Evolutionary conservation across 2,888 invertebrate species (phyloP), one percentile per base, ranked within the genome.

Genomic region (Chymomyza amoena): DNA sequence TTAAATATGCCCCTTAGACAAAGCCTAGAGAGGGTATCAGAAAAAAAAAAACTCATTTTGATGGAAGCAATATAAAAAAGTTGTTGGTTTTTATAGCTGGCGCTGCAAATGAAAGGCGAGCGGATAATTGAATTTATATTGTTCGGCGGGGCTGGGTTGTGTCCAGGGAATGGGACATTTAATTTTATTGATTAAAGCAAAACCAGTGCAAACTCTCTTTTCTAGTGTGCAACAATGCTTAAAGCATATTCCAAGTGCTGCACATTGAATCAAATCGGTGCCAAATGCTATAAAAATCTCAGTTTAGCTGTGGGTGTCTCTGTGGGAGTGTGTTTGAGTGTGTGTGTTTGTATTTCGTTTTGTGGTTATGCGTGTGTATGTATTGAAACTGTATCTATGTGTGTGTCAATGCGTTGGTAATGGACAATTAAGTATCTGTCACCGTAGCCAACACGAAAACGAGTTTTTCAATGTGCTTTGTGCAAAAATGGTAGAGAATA

Each of bases 361-460:
- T 18, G 54, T 54, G 54, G 28, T 16, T 36, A n/a, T 60, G 45
- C 20, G 68, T 66, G 56, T 62, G 54, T 67, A 39, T 54, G 56
- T 61, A 65, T 62, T 6, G 20, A 32, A 25, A 4, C 25, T 52
- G 63, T 68, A 20, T 59, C 20, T 69, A 64, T 52, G 64, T 66
- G 51, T 59, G 15, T n/a, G 66, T 61, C 62, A 63, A 75, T 84
- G 81, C 73, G 78, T 68, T 76, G 70, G 84, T 84, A 84, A 84
- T 84, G 85, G 84, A 84, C 85, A 85, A 84, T 85, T 80, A 85
- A 84, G 84, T 85, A 75, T 71, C 79, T 82, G 81, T 82, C 84
- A 76, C 78, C 81, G 66, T 72, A 64, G 67, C 63, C 64, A 75
- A 59, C 60, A 67, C n/a, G 63, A 25, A 63, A n/a, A 39, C 61